Evolutionary conservation across 2,113 vertebrate genomes (phyloP), one percentile per base, ranked within the genome.

Genomic region (Abramis brama): DNA sequence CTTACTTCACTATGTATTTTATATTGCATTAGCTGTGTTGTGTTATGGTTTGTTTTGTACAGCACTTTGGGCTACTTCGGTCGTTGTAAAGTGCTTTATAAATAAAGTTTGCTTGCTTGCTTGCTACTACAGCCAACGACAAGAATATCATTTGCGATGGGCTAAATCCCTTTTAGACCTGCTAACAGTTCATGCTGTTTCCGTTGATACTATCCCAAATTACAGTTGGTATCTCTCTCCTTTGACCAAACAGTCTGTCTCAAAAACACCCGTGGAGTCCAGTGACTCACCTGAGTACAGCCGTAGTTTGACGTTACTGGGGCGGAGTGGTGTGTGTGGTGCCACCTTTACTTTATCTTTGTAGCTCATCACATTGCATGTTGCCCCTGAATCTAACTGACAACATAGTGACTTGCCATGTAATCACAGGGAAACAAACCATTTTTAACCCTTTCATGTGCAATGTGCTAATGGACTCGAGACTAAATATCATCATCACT

Each of bases 71-170:
- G n/a, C n/a, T n/a, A n/a, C n/a, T n/a, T n/a, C n/a, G n/a, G n/a
- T n/a, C n/a, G n/a, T n/a, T n/a, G n/a, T n/a, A n/a, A n/a, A n/a
- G n/a, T n/a, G n/a, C n/a, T n/a, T n/a, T n/a, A n/a, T n/a, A n/a
- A n/a, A n/a, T n/a, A n/a, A n/a, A n/a, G n/a, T n/a, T n/a, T n/a
- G n/a, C n/a, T n/a, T n/a, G n/a, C n/a, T n/a, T n/a, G n/a, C n/a
- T n/a, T n/a, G n/a, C n/a, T n/a, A n/a, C n/a, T n/a, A 27, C 88
- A 90, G 33, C 81, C 86, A 15, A 79, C 78, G 23, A 86, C 13
- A 23, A 88, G 45, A 6, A 90, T 82, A 73, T 90, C 55, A 84
- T 89, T 80, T 36, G 79, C 84, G 25, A 90, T 89, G 10, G 83
- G 76, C 45, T 89, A 77, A 12, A 77, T 47, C 4, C 83, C 68